Base-by-base conservation (phyloP, 2,113 vertebrate species). In the Harpagus bidentatus region DNA sequence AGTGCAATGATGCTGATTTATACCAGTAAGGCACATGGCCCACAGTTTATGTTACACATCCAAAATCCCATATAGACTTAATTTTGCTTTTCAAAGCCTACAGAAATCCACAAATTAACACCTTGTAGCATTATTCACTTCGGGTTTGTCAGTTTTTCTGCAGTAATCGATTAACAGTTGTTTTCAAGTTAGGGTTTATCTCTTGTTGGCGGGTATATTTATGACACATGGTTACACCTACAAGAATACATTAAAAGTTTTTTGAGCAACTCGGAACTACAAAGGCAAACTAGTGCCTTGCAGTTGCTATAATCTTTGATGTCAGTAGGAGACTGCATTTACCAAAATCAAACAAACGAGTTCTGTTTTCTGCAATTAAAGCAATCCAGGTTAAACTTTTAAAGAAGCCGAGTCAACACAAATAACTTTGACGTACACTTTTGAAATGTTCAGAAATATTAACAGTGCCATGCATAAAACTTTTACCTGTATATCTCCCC, bases 161-260 rank as follows among this genome's bases (percentile, higher is more conserved):
- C 66, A 72, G 89, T 97, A 89, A 97, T 96, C 84, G 72, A 96
- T 95, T 95, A 94, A 67, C 88, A 95, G 95, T 96, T 95, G 85
- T 97, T 96, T 98, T 98, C 94, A 77, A 92, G 92, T 81, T 95
- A 81, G 67, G 58, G 53, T 80, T 95, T 94, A 23, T 94, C 94
- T 82, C 89, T 93, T 97, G 88, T 95, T 95, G 93, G 91, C 52
- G 95, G 95, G 45, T 90, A 28, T 93, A 83, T 96, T 96, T 96
- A 88, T 95, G 96, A 96, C 92, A 96, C 96, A 94, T 93, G 95
- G 95, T 90, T 96, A 77, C 89, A 88, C 82, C 95, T 96, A 96
- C 97, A 98, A 97, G 95, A 96, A 97, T 92, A 95, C 43, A 81
- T 94, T 96, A 95, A 78, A 94, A 93, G 89, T 93, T 87, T 74